Percentiles rank a stretch among this genome's conserved stretches.
phyloP scores from a whole-genome alignment of 2,797 vertebrate genomes.

The Lacerta agilis region DNA sequence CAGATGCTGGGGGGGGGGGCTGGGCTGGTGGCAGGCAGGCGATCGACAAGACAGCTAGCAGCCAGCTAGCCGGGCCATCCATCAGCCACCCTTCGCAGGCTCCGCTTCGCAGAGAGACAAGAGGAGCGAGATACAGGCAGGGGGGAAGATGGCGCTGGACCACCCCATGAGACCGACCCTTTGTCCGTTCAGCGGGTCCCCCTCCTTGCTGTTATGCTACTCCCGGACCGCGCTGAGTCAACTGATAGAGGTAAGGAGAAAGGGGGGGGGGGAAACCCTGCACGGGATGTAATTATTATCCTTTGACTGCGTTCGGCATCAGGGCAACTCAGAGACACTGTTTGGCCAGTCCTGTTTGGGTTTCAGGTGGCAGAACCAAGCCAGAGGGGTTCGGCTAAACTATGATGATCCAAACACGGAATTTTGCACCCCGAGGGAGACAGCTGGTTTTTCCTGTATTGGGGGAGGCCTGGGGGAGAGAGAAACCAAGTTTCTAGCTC shows the following conservation, averaged over 20 bases:
- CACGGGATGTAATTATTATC: not conserved
- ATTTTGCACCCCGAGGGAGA: not conserved
- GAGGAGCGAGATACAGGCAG: not conserved
- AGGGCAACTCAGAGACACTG: no score
- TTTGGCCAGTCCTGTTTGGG: not conserved
- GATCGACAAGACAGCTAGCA: not conserved
- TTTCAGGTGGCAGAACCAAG: no score
- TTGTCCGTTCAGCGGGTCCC: not conserved
- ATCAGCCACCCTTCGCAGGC: not conserved
- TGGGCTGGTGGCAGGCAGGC: not conserved
- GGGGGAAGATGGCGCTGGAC: constrained; percentile 65
- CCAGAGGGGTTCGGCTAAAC: not conserved
- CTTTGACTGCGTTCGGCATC: not conserved
- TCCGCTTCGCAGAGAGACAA: not conserved
- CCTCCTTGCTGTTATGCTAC: constrained; percentile 45
- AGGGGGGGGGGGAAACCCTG: not conserved
- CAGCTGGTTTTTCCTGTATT: not conserved
- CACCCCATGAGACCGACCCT: constrained; percentile 15
- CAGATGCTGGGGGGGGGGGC: constrained; percentile 11
- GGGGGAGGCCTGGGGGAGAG: no score
- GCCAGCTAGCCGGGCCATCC: not conserved
- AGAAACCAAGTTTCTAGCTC: not conserved
- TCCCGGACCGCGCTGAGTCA: constrained; percentile 54
- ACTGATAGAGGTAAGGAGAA: constrained; percentile 65
- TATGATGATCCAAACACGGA: not conserved